These are phyloP conservation scores for Cygnus olor DNA, from an alignment of 2,797 vertebrate genomes.

Conservation along the genomic window DNA sequence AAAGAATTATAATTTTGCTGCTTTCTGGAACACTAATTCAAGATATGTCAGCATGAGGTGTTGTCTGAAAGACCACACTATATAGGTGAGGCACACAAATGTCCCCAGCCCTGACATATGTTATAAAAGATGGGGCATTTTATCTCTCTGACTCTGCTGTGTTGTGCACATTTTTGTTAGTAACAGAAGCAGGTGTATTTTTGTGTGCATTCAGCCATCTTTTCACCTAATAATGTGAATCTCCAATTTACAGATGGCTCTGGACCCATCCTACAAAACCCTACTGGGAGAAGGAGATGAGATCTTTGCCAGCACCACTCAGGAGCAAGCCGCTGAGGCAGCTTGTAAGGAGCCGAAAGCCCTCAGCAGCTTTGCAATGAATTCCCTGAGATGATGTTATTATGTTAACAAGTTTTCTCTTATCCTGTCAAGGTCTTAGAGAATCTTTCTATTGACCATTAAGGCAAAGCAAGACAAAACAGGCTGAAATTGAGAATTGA, in stretches of 20 bases:
- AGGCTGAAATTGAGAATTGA: conserved; percentile 44
- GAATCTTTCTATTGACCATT: conserved; percentile 49
- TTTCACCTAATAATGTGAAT: conserved; percentile 32
- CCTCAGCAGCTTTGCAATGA: conserved; percentile 7
- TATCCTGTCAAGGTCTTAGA: conserved; percentile 40
- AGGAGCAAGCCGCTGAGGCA: conserved; percentile 12
- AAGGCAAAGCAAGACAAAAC: conserved; percentile 50
- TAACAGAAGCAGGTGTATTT: background rate
- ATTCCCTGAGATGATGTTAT: conserved; percentile 37
- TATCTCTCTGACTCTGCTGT: background rate
- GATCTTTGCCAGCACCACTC: conserved; percentile 28
- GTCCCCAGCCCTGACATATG: no score
- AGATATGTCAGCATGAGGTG: background rate
- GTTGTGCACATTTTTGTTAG: background rate
- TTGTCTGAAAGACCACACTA: background rate
- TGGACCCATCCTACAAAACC: conserved; percentile 12
- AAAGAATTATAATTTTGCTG: background rate
- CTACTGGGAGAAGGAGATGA: conserved; percentile 9
- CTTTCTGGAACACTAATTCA: background rate
- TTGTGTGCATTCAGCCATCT: conserved; percentile 12
- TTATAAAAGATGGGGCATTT: background rate
- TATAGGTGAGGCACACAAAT: background rate
- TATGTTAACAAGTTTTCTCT: conserved; percentile 62
- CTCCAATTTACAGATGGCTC: conserved; percentile 36
- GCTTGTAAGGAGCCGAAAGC: conserved; percentile 39